These are phyloP conservation scores for Timema cristinae DNA, from an alignment of 2,888 invertebrate species.

Conservation along the genomic window DNA sequence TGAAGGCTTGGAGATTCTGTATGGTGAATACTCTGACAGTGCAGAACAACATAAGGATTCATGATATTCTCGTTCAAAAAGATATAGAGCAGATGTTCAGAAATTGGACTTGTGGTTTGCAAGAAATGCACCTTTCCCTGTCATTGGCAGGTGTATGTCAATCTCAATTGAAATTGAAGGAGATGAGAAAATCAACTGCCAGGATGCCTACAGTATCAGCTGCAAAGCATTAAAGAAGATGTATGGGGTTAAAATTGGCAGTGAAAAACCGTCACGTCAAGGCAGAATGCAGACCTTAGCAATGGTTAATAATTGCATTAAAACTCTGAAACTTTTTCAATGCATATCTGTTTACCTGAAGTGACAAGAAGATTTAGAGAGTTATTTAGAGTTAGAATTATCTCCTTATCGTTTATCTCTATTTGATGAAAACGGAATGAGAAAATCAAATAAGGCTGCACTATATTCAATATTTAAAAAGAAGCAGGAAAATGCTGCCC, in stretches of 20 bases:
- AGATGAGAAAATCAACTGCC: conserved; percentile 8
- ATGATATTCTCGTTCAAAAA: background rate
- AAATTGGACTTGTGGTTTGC: conserved; percentile 3
- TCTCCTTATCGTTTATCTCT: background rate
- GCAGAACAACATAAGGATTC: background rate
- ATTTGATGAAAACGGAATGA: background rate
- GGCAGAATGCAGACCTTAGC: background rate
- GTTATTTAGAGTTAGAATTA: background rate
- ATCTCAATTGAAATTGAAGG: conserved; percentile 2
- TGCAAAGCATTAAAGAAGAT: too few species aligned
- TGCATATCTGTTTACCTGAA: background rate
- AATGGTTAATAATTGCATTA: background rate
- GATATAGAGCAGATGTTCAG: background rate
- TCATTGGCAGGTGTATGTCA: background rate
- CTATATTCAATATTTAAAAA: background rate
- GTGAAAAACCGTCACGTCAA: background rate
- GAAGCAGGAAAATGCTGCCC: background rate
- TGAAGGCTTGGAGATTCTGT: conserved; percentile 4
- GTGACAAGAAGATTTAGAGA: background rate
- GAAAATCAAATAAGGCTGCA: background rate
- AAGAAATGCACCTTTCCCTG: conserved; percentile 4
- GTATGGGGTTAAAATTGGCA: too few species aligned
- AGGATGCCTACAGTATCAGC: too few species aligned
- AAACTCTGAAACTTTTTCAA: background rate
- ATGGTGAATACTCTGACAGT: background rate